These are phyloP conservation scores for Trichogramma dendrolimi DNA, from an alignment of 2,888 invertebrate genomes.

Conservation along the genomic window DNA sequence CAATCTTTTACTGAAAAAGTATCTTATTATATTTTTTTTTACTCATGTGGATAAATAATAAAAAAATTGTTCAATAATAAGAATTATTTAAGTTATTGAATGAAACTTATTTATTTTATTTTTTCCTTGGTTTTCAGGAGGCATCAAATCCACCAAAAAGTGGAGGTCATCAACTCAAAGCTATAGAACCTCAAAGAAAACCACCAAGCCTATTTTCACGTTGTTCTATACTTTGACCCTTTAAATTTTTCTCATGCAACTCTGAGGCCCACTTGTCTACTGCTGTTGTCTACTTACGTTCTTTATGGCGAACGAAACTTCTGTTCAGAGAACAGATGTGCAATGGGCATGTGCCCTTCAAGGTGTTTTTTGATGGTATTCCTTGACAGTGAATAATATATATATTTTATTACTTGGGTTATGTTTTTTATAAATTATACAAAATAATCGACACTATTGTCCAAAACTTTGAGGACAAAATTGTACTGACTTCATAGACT, in stretches of 20 bases:
- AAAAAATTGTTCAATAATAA: not conserved
- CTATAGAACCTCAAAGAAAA: slow-evolving; percentile 75
- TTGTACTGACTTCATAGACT: slow-evolving; percentile 33
- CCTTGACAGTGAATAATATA: slow-evolving; percentile 38
- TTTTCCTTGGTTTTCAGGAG: slow-evolving; percentile 58
- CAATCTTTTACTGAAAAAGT: not conserved
- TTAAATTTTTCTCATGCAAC: slow-evolving; percentile 36
- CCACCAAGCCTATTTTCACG: slow-evolving; percentile 81
- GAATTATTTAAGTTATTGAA: slow-evolving; percentile 5
- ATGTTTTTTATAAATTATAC: slow-evolving; percentile 38
- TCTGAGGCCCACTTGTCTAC: slow-evolving; percentile 41
- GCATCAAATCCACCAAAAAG: slow-evolving; percentile 85
- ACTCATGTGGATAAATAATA: not conserved
- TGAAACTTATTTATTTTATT: not conserved
- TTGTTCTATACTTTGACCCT: slow-evolving; percentile 83
- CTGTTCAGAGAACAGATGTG: slow-evolving; percentile 39
- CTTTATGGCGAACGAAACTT: slow-evolving; percentile 44
- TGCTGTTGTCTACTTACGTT: slow-evolving; percentile 43
- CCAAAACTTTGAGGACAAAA: slow-evolving; percentile 36
- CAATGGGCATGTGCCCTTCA: slow-evolving; percentile 32
- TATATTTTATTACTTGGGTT: slow-evolving; percentile 36
- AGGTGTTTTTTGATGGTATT: slow-evolving; percentile 41
- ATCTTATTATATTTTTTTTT: not conserved
- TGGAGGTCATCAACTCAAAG: slow-evolving; percentile 72
- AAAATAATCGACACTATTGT: slow-evolving; percentile 34